Base-by-base conservation (phyloP, 2,113 vertebrate genomes). In the Corapipo altera region DNA sequence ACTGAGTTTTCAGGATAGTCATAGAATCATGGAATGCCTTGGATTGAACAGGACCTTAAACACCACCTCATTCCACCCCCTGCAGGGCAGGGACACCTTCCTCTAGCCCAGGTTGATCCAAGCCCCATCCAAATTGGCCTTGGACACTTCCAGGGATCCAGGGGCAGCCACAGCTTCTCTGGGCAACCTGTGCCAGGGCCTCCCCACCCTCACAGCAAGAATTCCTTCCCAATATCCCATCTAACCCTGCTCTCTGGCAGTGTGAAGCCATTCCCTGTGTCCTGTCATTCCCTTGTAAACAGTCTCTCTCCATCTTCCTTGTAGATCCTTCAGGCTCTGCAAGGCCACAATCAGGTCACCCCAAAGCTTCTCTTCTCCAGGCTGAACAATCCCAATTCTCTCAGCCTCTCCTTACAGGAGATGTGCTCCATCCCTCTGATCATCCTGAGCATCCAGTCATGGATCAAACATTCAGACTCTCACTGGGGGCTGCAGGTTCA, bases 11-110 rank as follows among this genome's bases (percentile, higher is more conserved):
- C n/a, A 43, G 59, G 22, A 48, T 3, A 65, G 69, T 51, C 35
- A 69, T 0, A 39, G 54, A 54, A 23, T 30, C 30, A 21, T 3
- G 21, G 39, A 17, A 32, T 32, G 55, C 26, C 14, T 62, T 48
- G 55, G 41, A 15, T 8, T 32, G 41, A 55, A 62, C 11, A 59
- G 14, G 6, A 23, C 41, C 6, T 48, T 5, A 55, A 43, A 90
- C 9, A 17, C 9, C 41, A 0, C 1, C 39, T 0, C 0, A 1
- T 41, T 0, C 17, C 39, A 28, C n/a, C 16, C 30, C 28, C 23
- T 61, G 28, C 54, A 70, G 46, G 64, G 37, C 70, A 61, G 33
- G 61, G 62, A 82, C 62, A 82, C n/a, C 46, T 75, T 0, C 54
- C 71, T 55, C 11, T 2, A 1, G 9, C 39, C 70, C 71, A 83